Percentiles rank a stretch among this genome's conserved stretches.
Evolutionary conservation across 2,113 vertebrate species (phyloP).

Genomic region (Desmodus rotundus): DNA sequence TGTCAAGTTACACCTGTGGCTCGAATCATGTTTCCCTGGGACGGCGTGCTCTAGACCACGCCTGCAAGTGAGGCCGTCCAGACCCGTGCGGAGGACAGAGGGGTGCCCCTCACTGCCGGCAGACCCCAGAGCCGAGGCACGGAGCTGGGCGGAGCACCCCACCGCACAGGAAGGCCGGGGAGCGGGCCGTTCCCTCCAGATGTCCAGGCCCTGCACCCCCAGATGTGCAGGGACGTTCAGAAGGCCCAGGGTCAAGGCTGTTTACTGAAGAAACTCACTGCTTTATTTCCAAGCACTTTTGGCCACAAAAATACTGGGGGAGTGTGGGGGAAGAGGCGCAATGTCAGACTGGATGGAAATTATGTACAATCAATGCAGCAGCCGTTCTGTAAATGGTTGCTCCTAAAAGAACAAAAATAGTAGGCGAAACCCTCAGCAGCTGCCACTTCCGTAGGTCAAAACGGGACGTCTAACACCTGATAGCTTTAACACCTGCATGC

Average conservation of each 20-base stretch:
- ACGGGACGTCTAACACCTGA: not conserved
- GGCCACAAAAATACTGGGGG: not conserved
- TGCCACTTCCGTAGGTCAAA: not conserved
- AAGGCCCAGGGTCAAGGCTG: not conserved
- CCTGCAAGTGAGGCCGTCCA: rapidly evolving
- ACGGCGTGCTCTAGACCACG: rapidly evolving
- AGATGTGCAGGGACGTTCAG: not conserved
- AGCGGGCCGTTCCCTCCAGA: too few species aligned
- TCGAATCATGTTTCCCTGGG: rapidly evolving
- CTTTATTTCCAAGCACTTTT: not conserved
- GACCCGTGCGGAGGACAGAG: not conserved
- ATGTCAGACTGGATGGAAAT: not conserved
- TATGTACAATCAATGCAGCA: not conserved
- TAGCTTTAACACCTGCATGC: not conserved
- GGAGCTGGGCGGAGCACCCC: not conserved
- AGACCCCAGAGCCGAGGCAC: rapidly evolving
- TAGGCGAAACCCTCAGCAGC: not conserved
- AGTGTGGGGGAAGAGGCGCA: not conserved
- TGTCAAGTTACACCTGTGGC: not conserved
- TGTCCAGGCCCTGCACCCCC: too few species aligned
- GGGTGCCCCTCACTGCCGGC: not conserved
- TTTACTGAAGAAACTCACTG: not conserved
- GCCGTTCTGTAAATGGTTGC: not conserved
- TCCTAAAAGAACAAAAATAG: not conserved
- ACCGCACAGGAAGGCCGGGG: not conserved